Evolutionary conservation across 30 jellyfish, hydroid and myxozoan species (phyloP).

Genomic region (Chrysaora quinquecirrha): DNA sequence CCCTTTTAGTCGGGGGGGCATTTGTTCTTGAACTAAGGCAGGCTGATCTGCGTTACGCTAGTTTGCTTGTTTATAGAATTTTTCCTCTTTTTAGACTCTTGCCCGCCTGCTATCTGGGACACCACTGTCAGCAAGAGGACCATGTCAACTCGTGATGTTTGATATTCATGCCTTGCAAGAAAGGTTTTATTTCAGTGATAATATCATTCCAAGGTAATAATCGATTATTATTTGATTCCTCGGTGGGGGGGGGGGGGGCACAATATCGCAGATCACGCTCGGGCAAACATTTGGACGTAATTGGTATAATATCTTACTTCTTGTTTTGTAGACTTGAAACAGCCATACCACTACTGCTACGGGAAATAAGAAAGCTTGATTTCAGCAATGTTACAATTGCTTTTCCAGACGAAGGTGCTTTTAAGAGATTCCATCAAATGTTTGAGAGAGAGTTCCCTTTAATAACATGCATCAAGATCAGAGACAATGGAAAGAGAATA

Average conservation of each 20-base stretch:
- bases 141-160: slow-evolving; percentile 89
- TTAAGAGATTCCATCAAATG: slow-evolving; percentile 74
- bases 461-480: slow-evolving; percentile 78
- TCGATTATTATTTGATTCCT: too few species aligned
- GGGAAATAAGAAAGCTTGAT: slow-evolving; percentile 32
- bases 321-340: slow-evolving; percentile 90
- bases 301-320: too few species aligned
- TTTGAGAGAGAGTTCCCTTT: slow-evolving; percentile 70
- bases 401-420: slow-evolving; percentile 98
- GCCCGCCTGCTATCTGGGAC: slow-evolving; percentile 90
- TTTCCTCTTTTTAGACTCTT: too few species aligned
- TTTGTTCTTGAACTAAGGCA: too few species aligned
- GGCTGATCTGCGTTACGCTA: too few species aligned
- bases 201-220: slow-evolving; percentile 86
- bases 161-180: slow-evolving; percentile 97
- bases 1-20: too few species aligned
- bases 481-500: slow-evolving; percentile 73
- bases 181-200: slow-evolving; percentile 91
- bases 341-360: slow-evolving; percentile 84
- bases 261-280: too few species aligned
- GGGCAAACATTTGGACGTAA: too few species aligned
- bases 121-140: slow-evolving; percentile 91
- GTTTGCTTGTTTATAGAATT: too few species aligned
- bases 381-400: slow-evolving; percentile 61
- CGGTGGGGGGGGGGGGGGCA: too few species aligned